Percentiles rank a stretch among this genome's conserved stretches.
Evolutionary conservation across 1,140 invertebrate species (phyloP).

Genomic region (Amyelois transitella): DNA sequence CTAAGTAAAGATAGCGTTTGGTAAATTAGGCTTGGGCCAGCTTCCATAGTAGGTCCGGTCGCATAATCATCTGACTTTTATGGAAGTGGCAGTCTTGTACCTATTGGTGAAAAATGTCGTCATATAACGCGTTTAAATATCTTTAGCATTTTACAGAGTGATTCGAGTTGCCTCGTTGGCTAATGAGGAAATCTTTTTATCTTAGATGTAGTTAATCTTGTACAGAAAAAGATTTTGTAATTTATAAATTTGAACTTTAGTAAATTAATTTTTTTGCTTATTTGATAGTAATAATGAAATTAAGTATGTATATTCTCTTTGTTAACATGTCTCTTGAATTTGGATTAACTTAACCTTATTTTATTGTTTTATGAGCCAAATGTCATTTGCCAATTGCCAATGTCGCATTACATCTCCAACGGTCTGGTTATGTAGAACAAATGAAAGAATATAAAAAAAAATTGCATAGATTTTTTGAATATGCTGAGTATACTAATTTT

Average conservation of each 20-base stretch:
- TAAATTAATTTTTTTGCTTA: too few species aligned
- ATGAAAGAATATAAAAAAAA: too few species aligned
- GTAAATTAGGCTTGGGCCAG: constrained; percentile 56
- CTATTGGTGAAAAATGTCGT: constrained; percentile 67
- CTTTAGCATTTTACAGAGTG: constrained; percentile 28
- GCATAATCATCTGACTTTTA: constrained; percentile 53
- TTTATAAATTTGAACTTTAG: neutral
- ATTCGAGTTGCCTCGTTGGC: constrained; percentile 20
- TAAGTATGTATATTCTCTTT: too few species aligned
- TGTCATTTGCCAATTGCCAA: too few species aligned
- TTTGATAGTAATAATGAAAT: too few species aligned
- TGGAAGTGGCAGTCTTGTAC: constrained; percentile 40
- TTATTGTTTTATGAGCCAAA: too few species aligned
- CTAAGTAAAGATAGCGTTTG: constrained; percentile 33
- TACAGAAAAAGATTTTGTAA: neutral
- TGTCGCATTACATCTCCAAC: too few species aligned
- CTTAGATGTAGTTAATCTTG: neutral
- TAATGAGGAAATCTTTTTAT: constrained; percentile 7
- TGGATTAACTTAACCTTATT: too few species aligned
- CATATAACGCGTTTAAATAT: constrained; percentile 55
- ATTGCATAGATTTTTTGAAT: too few species aligned
- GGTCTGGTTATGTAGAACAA: too few species aligned
- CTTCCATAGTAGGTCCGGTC: constrained; percentile 56
- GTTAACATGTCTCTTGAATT: too few species aligned
- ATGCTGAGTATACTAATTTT: too few species aligned